Evolutionary conservation across 2,113 vertebrate species (phyloP), one percentile per base, ranked within the genome.

Genomic region (Odobenus rosmarus): DNA sequence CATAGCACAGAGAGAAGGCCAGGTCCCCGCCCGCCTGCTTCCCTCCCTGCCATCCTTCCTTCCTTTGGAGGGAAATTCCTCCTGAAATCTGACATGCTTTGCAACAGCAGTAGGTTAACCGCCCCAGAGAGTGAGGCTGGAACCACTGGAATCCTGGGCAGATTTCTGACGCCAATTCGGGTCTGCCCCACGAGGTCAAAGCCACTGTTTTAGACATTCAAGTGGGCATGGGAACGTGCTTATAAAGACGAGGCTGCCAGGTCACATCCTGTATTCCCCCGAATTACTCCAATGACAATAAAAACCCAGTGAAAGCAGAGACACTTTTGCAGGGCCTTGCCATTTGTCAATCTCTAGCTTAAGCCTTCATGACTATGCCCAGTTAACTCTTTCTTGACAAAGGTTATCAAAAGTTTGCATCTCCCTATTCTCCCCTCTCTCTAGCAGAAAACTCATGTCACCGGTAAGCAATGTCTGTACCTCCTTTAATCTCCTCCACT

Each of bases 401-500:
- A 80, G 88, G 86, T 92, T 96, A 96, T 94, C 95, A 92, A 97
- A 98, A 98, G 72, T 98, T 61, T 98, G 98, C 98, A 98, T 97
- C 97, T 93, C 97, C 96, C 98, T 97, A 93, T 96, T 96, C 97
- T 89, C 92, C 61, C 82, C 83, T 92, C 19, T 87, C 96, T 39
- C 96, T 86, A 96, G 97, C 93, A 97, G 49, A 67, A 39, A 51
- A 89, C 61, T 42, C 53, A 96, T 88, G 91, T 96, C 62, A 97
- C 93, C 61, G 88, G 97, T 96, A 98, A 97, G 94, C 96, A 98
- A 97, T 94, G 95, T 82, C 7, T 61, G 62, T 81, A 96, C 83
- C 96, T 96, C 71, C 84, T 94, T 97, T 98, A 95, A 95, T 86
- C 96, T 95, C 93, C 72, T 98, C 92, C 57, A n/a, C 90, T 88